Evolutionary conservation across 2,797 vertebrate genomes (phyloP).

Genomic region (Pelobates cultripes): DNA sequence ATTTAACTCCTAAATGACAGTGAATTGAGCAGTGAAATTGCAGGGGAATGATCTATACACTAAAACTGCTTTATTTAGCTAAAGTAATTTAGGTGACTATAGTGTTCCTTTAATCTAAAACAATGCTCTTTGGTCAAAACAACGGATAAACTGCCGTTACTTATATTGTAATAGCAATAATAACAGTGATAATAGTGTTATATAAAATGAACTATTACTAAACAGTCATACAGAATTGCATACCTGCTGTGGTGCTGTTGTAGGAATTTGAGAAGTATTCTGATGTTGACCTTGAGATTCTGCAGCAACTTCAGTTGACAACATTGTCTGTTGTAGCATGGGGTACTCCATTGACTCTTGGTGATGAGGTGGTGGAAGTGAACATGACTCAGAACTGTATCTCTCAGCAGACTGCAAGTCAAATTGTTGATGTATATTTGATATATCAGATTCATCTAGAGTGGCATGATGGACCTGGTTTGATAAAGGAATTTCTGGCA

Average conservation of each 20-base stretch:
- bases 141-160: too few relatives aligned
- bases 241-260: slow-evolving; percentile 41
- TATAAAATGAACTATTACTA: too few relatives aligned
- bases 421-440: slow-evolving; percentile 10
- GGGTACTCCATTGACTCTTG: not conserved
- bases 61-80: too few relatives aligned
- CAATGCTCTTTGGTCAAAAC: too few relatives aligned
- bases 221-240: not conserved
- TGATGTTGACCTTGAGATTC: not conserved
- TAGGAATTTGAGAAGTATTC: slow-evolving; percentile 16
- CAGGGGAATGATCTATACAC: too few relatives aligned
- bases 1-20: too few relatives aligned
- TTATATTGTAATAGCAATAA: too few relatives aligned
- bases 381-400: not conserved
- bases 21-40: too few relatives aligned
- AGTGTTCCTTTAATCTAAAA: too few relatives aligned
- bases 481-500: not conserved
- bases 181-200: too few relatives aligned
- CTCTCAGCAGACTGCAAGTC: not conserved
- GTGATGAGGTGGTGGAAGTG: not conserved
- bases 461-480: slow-evolving; percentile 3
- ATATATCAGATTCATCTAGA: slow-evolving; percentile 12
- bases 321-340: slow-evolving; percentile 55
- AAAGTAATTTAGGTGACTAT: too few relatives aligned
- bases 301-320: not conserved